phyloP scores from a whole-genome alignment of 2,888 invertebrate genomes.

The Acleris cristana region DNA sequence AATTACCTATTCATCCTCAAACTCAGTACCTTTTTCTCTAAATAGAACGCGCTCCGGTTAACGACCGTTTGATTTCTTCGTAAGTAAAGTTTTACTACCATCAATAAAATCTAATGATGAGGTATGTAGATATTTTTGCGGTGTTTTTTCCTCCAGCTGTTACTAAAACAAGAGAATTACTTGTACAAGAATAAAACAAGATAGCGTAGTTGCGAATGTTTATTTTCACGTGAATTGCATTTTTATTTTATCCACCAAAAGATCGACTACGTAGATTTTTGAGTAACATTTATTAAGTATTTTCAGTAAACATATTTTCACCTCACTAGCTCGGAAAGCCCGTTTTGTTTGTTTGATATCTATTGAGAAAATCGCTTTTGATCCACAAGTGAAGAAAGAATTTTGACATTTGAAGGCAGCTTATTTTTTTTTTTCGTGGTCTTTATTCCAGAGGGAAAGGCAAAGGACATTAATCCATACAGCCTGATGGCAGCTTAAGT shows the following conservation, averaged over 20 bases:
- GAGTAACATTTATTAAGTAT: slow-evolving; percentile 17
- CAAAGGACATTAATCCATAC: too few relatives aligned
- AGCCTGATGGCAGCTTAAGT: too few relatives aligned
- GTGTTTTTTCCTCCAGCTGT: slow-evolving; percentile 28
- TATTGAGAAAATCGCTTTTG: too few relatives aligned
- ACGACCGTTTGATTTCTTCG: slow-evolving; percentile 29
- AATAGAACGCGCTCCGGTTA: slow-evolving; percentile 19
- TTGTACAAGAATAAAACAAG: slow-evolving; percentile 22
- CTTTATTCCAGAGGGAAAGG: too few relatives aligned
- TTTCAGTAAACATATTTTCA: slow-evolving; percentile 1
- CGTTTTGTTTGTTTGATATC: too few relatives aligned
- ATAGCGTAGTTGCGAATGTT: slow-evolving; percentile 17
- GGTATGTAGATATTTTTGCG: slow-evolving; percentile 20
- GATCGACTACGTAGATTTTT: slow-evolving; percentile 5
- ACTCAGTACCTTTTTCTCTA: slow-evolving; percentile 4
- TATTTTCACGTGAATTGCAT: slow-evolving; percentile 24
- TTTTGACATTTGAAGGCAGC: too few relatives aligned
- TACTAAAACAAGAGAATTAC: slow-evolving; percentile 13
- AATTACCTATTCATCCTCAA: slow-evolving; percentile 4
- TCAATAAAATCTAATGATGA: slow-evolving; percentile 29
- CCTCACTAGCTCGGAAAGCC: too few relatives aligned
- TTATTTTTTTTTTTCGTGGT: too few relatives aligned
- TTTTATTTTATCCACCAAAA: slow-evolving; percentile 9
- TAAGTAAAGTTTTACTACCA: slow-evolving; percentile 24
- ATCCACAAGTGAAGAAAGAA: too few relatives aligned